Conservation (phyloP, 2,113 vertebrate genomes). For the Hipposideros armiger region DNA sequence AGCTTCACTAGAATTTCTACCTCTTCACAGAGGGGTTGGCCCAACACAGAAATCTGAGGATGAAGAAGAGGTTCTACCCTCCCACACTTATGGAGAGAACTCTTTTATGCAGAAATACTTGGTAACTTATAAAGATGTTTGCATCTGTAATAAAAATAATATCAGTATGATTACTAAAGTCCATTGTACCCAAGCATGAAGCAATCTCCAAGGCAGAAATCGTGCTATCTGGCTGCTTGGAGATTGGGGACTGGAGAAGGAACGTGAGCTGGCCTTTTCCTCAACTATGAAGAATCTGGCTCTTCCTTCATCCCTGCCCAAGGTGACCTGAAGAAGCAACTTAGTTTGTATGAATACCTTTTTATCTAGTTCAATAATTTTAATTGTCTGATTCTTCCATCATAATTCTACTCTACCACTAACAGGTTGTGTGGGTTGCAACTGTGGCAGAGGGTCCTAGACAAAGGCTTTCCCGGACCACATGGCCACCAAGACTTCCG, state of each 20-base stretch:
- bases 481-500: too few relatives aligned
- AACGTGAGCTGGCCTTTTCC: neutral
- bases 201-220: conserved; percentile 15
- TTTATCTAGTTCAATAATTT: neutral
- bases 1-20: neutral
- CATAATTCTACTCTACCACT: neutral
- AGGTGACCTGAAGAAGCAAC: neutral
- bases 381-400: neutral
- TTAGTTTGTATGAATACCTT: neutral
- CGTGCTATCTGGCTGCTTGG: neutral
- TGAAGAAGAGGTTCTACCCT: neutral
- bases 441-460: too few relatives aligned
- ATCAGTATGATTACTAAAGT: neutral
- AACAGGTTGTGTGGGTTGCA: neutral
- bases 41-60: neutral
- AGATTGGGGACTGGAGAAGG: neutral
- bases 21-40: neutral
- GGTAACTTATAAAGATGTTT: neutral
- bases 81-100: neutral
- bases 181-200: neutral
- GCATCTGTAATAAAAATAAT: neutral
- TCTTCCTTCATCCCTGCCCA: neutral
- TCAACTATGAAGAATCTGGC: neutral
- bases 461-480: too few relatives aligned
- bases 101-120: neutral